Evolutionary conservation across 2,888 invertebrate species (phyloP), one percentile per base, ranked within the genome.

Genomic region (Abscondita cerata): DNA sequence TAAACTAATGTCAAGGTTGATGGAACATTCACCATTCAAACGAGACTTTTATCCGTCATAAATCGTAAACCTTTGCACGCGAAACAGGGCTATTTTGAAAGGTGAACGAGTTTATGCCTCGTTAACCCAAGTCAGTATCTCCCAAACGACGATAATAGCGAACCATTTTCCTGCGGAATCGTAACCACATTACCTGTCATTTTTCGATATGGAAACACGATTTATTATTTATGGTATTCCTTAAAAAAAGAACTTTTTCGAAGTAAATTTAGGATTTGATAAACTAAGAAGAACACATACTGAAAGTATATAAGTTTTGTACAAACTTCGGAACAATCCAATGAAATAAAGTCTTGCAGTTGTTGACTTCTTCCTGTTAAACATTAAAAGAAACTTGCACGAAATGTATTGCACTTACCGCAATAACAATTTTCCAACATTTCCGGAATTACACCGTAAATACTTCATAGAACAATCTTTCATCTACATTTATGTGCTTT

Each of bases 141-240:
- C 56, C 59, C 52, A 65, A 64, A 64, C 59, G 64, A 59, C 59
- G 59, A 65, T 59, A 65, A 64, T 65, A 62, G 65, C 64, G 59
- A 50, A 59, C 54, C 62, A 65, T 63, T 62, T 65, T 65, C 64
- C 67, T 65, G 60, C 65, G 57, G 59, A 57, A 63, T 60, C 62
- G 59, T 57, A 59, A 52, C 67, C 52, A 64, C 63, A 60, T 64
- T 62, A 68, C 66, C 66, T 68, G 68, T 68, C 66, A 64, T 64
- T 66, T 64, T 64, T 66, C 66, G 66, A 65, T 66, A 66, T 63
- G 68, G 66, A 66, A 65, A 65, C 64, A 62, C 68, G 66, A 68
- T 68, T 66, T 68, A 68, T 66, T 68, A 68, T 68, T 68, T 66
- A 68, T 62, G 68, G 61, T 64, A 63, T 66, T 66, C 62, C 64